Evolutionary conservation across 2,113 vertebrate species (phyloP).

Genomic region (Psophia crepitans): DNA sequence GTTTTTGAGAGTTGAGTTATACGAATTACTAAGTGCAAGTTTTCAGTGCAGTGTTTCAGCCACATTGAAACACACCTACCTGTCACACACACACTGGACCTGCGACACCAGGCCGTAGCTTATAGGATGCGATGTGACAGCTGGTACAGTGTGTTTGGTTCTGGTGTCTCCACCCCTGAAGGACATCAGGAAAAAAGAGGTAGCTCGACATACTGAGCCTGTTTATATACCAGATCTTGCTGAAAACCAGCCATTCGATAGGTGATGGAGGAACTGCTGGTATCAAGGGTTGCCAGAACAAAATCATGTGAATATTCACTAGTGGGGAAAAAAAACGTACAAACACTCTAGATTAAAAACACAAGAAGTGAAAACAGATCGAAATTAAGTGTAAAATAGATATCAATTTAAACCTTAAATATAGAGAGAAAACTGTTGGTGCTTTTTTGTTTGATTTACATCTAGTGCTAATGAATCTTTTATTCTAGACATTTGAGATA

Average conservation of each 20-base stretch:
- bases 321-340: not conserved
- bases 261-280: not conserved
- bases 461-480: slow-evolving; percentile 12
- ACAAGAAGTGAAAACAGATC: not conserved
- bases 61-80: not conserved
- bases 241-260: not conserved
- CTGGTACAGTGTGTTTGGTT: not conserved
- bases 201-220: not conserved
- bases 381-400: not conserved
- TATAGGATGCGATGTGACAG: not conserved
- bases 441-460: slow-evolving; percentile 1
- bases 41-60: not conserved
- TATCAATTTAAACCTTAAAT: not conserved
- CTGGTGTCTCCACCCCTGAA: not conserved
- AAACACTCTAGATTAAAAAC: not conserved
- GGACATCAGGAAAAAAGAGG: not conserved
- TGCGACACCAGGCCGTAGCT: not conserved
- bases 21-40: not conserved
- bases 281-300: not conserved
- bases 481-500: slow-evolving; percentile 1
- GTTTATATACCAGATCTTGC: not conserved
- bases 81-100: rapidly evolving
- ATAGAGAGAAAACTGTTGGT: not conserved
- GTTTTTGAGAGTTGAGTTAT: not conserved
- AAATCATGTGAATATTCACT: not conserved